Conservation (phyloP, 2,888 invertebrate genomes). For the Diaphora mendica region DNA sequence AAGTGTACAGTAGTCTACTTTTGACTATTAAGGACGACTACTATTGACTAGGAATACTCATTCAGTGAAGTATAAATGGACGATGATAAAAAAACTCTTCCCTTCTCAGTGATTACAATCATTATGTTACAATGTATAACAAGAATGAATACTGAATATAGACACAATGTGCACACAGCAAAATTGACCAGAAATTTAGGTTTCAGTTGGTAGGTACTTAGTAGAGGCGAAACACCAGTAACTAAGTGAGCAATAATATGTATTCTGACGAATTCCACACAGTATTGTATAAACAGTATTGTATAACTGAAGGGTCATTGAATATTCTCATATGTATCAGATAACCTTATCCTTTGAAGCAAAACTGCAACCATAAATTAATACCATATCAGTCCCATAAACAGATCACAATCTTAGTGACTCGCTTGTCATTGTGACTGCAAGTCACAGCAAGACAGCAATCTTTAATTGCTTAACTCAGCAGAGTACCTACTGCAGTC, state of each 20-base stretch:
- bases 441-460: too few relatives aligned
- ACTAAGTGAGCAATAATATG: neutral
- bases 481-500: too few relatives aligned
- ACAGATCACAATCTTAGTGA: constrained; percentile 11
- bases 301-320: constrained; percentile 3
- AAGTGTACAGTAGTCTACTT: neutral
- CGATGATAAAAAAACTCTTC: neutral
- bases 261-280: constrained; percentile 13
- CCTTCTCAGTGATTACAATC: neutral
- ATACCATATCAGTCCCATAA: constrained; percentile 11
- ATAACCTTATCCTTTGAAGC: constrained; percentile 20
- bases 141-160: neutral
- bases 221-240: neutral
- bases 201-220: neutral
- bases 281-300: constrained; percentile 1
- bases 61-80: neutral
- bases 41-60: too few relatives aligned
- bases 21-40: too few relatives aligned
- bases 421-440: constrained; percentile 7
- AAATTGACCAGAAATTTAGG: neutral
- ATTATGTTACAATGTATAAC: too few relatives aligned
- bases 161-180: neutral
- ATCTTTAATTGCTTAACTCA: neutral
- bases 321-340: constrained; percentile 14
- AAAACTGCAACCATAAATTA: constrained; percentile 22